These are phyloP conservation scores for Entomobrya multifasciata DNA, from an alignment of 2,888 invertebrate species.

Conservation along the genomic window DNA sequence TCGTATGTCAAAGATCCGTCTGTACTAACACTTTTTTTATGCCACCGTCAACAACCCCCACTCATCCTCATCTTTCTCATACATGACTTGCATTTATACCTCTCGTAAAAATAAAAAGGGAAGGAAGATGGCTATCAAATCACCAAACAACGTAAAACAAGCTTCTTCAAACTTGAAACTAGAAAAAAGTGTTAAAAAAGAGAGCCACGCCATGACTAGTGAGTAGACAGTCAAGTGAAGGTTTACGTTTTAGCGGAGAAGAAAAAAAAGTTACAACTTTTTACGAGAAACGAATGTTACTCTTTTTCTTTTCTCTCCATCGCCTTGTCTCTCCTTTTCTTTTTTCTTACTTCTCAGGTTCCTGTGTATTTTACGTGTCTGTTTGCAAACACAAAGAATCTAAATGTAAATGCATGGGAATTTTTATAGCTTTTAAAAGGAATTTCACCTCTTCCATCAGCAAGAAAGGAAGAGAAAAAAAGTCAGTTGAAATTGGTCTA, in stretches of 20 bases:
- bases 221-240: slow-evolving; percentile 16
- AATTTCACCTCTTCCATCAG: slow-evolving; percentile 45
- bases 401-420: slow-evolving; percentile 39
- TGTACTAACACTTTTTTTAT: not conserved
- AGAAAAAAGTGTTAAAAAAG: not conserved
- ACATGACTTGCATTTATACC: slow-evolving; percentile 58
- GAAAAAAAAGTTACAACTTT: slow-evolving; percentile 35
- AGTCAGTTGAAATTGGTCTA: not conserved
- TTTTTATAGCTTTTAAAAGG: slow-evolving; percentile 33
- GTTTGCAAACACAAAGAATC: slow-evolving; percentile 51
- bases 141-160: slow-evolving; percentile 53
- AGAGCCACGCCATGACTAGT: slow-evolving; percentile 2
- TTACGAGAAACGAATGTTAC: slow-evolving; percentile 33
- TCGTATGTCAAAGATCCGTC: slow-evolving; percentile 65
- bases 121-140: slow-evolving; percentile 63
- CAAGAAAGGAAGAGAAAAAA: not conserved
- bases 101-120: slow-evolving; percentile 52
- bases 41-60: not conserved
- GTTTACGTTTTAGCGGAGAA: not conserved
- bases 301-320: not conserved
- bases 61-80: slow-evolving; percentile 14
- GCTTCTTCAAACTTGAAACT: slow-evolving; percentile 14
- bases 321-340: not conserved
- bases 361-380: slow-evolving; percentile 39
- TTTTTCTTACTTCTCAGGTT: slow-evolving; percentile 41